phyloP scores from a whole-genome alignment of 2,888 invertebrate species.

The Mactromeris polynyma region DNA sequence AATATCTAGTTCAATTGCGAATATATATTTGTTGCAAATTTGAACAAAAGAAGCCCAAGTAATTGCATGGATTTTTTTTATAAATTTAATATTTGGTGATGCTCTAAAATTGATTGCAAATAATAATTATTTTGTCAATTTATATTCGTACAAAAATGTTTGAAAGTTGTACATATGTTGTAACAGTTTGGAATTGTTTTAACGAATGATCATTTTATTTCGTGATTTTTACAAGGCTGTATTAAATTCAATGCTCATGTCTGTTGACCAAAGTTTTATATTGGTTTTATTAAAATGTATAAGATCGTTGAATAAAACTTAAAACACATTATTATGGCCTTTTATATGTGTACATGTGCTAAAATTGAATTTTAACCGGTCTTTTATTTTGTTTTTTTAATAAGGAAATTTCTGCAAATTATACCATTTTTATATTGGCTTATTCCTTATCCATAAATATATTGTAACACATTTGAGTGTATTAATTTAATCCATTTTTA shows the following conservation, averaged over 20 bases:
- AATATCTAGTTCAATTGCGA: background rate
- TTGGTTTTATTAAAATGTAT: background rate
- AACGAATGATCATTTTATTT: background rate
- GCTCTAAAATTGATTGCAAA: background rate
- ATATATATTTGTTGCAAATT: background rate
- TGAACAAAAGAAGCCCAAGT: background rate
- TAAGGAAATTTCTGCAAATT: too few species aligned
- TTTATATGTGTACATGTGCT: background rate
- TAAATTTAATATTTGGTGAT: background rate
- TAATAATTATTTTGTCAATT: background rate
- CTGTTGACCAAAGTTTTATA: background rate
- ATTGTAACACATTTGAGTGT: too few species aligned
- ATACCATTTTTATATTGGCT: too few species aligned
- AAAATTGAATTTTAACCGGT: background rate
- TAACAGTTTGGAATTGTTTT: background rate
- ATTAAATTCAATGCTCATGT: background rate
- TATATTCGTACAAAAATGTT: conserved; percentile 7
- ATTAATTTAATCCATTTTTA: too few species aligned
- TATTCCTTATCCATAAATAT: too few species aligned
- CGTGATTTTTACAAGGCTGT: background rate
- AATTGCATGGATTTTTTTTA: background rate
- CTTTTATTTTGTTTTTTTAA: too few species aligned
- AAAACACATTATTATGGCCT: background rate
- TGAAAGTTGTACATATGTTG: background rate
- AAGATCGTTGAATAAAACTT: background rate